These are phyloP conservation scores for Alethe diademata DNA, from an alignment of 2,113 vertebrate species.

Conservation along the genomic window DNA sequence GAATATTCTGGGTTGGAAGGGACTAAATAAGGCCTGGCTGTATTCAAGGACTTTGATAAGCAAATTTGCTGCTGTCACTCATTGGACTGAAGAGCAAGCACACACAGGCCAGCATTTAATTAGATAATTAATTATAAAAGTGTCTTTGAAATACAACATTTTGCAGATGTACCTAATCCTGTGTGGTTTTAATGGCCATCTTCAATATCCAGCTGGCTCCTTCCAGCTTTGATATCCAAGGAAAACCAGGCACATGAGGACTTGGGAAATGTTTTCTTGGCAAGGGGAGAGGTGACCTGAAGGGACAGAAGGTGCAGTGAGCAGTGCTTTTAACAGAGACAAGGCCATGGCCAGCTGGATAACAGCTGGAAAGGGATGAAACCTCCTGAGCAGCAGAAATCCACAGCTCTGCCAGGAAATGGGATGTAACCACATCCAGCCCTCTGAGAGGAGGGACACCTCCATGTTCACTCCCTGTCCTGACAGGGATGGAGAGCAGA, in stretches of 20 bases:
- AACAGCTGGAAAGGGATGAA: background rate
- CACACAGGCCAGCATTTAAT: background rate
- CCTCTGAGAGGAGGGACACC: background rate
- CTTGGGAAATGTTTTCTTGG: background rate
- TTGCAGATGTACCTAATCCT: background rate
- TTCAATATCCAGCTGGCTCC: no score
- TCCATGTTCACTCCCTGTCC: background rate
- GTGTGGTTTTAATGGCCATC: background rate
- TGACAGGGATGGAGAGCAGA: background rate
- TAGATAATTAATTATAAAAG: background rate
- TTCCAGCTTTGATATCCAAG: background rate
- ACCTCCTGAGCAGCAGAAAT: rapidly evolving
- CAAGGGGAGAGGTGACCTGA: background rate
- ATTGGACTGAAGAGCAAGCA: background rate
- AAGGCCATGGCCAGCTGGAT: background rate
- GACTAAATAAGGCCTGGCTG: background rate
- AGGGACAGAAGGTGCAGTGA: background rate
- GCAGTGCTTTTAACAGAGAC: background rate
- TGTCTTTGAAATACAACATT: background rate
- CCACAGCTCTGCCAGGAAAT: background rate
- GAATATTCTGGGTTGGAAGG: background rate
- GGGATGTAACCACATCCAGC: background rate
- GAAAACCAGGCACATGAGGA: background rate
- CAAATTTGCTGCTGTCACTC: background rate
- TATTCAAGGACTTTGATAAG: background rate